A percentile compares a stretch with the other conserved stretches of the same genome.
phyloP scores from a whole-genome alignment of 2,888 invertebrate species.

The Meiosimyza decipiens region DNA sequence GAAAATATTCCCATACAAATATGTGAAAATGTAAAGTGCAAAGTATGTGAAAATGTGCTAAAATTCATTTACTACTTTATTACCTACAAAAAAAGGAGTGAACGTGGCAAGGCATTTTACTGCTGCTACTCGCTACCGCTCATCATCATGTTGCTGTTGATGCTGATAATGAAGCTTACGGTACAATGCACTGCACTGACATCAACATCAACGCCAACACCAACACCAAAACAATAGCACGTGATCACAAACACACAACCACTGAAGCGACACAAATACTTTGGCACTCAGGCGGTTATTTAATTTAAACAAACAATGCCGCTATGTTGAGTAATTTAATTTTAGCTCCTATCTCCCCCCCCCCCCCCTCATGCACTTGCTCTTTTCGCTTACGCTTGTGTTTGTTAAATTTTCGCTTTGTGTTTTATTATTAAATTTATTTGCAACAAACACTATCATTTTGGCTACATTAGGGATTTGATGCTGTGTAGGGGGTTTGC shows the following conservation, averaged over 20 bases:
- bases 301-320: constrained; percentile 28
- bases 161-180: constrained; percentile 8
- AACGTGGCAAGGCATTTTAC: neutral
- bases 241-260: neutral
- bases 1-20: too few species aligned
- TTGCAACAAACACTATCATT: constrained; percentile 52
- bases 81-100: neutral
- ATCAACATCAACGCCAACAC: constrained; percentile 4
- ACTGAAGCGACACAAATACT: neutral
- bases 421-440: constrained; percentile 58
- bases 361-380: neutral
- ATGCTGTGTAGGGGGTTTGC: neutral
- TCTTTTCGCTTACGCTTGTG: neutral
- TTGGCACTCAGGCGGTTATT: constrained; percentile 10
- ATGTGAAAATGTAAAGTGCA: neutral
- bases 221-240: constrained; percentile 5
- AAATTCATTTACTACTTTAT: constrained; percentile 16
- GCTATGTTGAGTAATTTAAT: constrained; percentile 49
- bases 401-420: constrained; percentile 28
- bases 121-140: neutral
- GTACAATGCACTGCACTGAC: constrained; percentile 29
- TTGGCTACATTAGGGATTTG: constrained; percentile 2
- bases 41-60: constrained; percentile 14
- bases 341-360: constrained; percentile 38
- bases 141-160: neutral